phyloP scores from a whole-genome alignment of 2,113 vertebrate species.

The Azemiops feae region DNA sequence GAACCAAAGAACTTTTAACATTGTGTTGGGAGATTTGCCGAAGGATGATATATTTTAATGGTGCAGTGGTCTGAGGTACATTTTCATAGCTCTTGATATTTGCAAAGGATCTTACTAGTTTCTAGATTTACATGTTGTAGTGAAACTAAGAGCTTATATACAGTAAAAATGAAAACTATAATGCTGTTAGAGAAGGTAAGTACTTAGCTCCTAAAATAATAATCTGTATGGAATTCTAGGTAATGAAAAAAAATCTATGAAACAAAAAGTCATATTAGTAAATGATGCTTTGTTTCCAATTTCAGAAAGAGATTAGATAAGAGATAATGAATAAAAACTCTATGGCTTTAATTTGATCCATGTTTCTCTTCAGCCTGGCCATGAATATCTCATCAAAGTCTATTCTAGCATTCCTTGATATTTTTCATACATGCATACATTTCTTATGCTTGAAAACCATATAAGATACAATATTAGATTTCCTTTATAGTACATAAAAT shows the following conservation, averaged over 20 bases:
- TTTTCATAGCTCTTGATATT: neutral
- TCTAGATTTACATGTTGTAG: neutral
- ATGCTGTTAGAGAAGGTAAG: neutral
- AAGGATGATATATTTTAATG: neutral
- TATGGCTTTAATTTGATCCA: neutral
- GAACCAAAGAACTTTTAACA: slow-evolving; percentile 1
- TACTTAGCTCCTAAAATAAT: neutral
- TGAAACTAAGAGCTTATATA: neutral
- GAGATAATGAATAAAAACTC: neutral
- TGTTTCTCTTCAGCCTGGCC: neutral
- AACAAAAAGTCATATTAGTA: neutral
- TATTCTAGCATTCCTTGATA: neutral
- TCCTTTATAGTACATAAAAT: neutral
- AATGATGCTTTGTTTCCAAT: neutral
- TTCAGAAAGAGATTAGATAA: neutral
- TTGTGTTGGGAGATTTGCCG: slow-evolving; percentile 2
- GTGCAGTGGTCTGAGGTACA: neutral
- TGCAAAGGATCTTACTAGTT: neutral
- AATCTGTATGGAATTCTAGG: neutral
- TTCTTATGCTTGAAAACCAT: neutral
- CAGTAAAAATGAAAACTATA: neutral
- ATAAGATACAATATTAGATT: neutral
- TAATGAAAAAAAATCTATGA: neutral
- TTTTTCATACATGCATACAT: neutral
- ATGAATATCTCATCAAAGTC: neutral